Evolutionary conservation across 1,140 invertebrate species (phyloP).

Genomic region (Drosophila truncata): DNA sequence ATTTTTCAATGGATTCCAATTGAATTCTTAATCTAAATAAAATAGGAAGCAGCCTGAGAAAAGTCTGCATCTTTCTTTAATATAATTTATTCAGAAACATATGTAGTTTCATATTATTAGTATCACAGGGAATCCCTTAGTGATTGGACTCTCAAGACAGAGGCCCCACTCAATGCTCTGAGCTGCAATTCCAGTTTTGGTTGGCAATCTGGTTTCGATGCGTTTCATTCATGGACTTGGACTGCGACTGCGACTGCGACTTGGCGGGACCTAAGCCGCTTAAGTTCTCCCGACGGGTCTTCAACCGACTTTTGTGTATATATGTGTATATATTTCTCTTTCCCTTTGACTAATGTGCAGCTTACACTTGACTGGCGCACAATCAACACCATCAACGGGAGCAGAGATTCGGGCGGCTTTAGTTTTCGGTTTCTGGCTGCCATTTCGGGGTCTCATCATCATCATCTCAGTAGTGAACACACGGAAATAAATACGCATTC

Average conservation of each 20-base stretch:
- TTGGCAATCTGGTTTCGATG: constrained; percentile 63
- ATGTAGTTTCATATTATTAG: neutral
- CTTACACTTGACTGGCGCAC: constrained; percentile 83
- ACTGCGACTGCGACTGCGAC: too few species aligned
- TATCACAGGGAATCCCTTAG: neutral
- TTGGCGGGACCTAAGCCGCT: constrained; percentile 62
- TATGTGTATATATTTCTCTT: constrained; percentile 14
- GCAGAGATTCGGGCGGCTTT: constrained; percentile 28
- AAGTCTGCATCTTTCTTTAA: too few species aligned
- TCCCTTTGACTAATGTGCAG: constrained; percentile 79
- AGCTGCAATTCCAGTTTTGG: constrained; percentile 71
- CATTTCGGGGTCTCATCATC: constrained; percentile 33
- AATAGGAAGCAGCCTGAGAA: too few species aligned
- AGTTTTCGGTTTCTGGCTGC: constrained; percentile 10
- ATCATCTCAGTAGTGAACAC: constrained; percentile 16
- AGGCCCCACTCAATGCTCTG: constrained; percentile 39
- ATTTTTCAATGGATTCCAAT: too few species aligned
- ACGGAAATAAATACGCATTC: constrained; percentile 2
- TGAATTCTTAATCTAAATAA: too few species aligned
- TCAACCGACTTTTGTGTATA: constrained; percentile 14
- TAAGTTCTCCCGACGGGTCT: constrained; percentile 56
- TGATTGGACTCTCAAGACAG: neutral
- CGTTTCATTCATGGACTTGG: constrained; percentile 70
- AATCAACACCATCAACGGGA: constrained; percentile 77
- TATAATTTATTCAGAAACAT: too few species aligned